Conservation (phyloP, 2,888 invertebrate genomes). For the Scaptomyza cyrtandrae region DNA sequence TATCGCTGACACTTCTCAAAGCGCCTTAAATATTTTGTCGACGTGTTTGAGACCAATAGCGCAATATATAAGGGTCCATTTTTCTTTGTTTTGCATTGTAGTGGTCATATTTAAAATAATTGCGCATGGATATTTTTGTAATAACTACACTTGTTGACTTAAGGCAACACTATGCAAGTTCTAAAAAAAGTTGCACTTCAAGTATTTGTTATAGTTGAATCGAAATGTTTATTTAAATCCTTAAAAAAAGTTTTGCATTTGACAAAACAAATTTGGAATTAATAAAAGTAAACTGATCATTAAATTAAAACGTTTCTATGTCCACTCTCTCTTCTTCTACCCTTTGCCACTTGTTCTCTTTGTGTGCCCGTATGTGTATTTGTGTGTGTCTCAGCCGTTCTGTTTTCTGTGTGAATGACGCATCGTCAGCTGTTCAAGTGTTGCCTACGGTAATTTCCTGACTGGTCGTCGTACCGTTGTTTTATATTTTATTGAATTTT, state of each 20-base stretch:
- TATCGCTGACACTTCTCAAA: slow-evolving; percentile 25
- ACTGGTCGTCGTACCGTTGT: slow-evolving; percentile 52
- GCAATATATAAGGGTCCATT: neutral
- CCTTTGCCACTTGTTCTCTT: slow-evolving; percentile 46
- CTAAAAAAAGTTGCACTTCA: neutral
- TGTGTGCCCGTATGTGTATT: slow-evolving; percentile 13
- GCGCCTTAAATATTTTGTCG: slow-evolving; percentile 12
- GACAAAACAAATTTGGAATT: neutral
- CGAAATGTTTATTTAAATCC: neutral
- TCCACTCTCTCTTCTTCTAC: slow-evolving; percentile 15
- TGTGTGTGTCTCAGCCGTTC: slow-evolving; percentile 29
- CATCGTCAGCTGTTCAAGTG: slow-evolving; percentile 74
- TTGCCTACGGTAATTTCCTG: slow-evolving; percentile 66
- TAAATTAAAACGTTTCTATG: slow-evolving; percentile 29
- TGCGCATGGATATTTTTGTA: neutral
- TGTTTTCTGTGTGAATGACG: slow-evolving; percentile 69
- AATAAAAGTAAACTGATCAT: neutral
- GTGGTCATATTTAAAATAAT: slow-evolving; percentile 5
- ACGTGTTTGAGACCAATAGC: slow-evolving; percentile 32
- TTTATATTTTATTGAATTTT: slow-evolving; percentile 78
- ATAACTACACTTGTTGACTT: slow-evolving; percentile 70
- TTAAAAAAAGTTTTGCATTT: neutral
- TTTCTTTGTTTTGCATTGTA: neutral
- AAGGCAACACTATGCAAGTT: slow-evolving; percentile 14
- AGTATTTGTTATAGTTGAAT: neutral